Percentiles rank a stretch among this genome's conserved stretches.
Conservation (phyloP, 2,797 vertebrate genomes). For the Protosalanx chinensis region DNA sequence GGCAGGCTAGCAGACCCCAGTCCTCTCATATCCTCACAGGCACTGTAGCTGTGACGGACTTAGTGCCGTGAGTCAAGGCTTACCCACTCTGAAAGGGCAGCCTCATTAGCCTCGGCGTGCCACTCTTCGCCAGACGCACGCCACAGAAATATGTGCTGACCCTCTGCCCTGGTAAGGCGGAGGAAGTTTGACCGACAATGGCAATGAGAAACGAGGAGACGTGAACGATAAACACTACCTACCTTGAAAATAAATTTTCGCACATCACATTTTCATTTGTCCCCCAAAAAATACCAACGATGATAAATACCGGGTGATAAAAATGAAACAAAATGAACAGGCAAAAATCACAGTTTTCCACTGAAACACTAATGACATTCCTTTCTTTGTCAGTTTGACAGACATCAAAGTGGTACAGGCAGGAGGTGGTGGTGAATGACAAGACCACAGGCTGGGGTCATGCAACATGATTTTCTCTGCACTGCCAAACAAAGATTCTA, state of each 20-base stretch:
- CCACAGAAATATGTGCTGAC: conserved; percentile 23
- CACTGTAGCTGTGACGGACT: conserved; percentile 32
- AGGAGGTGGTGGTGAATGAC: background rate
- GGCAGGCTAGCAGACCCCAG: conserved; percentile 33
- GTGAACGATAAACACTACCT: background rate
- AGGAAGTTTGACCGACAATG: background rate
- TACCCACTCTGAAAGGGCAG: conserved; percentile 27
- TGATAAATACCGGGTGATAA: background rate
- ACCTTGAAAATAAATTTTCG: background rate
- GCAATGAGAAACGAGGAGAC: background rate
- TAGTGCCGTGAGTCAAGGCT: conserved; percentile 20
- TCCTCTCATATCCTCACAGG: conserved; percentile 29
- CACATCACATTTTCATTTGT: background rate
- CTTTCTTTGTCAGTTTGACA: background rate
- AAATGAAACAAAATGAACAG: background rate
- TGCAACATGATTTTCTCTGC: background rate
- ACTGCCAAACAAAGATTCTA: background rate
- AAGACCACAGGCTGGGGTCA: background rate
- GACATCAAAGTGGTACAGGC: background rate
- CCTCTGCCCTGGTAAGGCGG: conserved; percentile 15
- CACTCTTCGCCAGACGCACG: conserved; percentile 27
- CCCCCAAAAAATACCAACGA: background rate
- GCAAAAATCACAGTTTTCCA: background rate
- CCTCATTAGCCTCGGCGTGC: conserved; percentile 19
- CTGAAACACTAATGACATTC: background rate